Evolutionary conservation across 2,113 vertebrate genomes (phyloP).

Genomic region (Harpagus bidentatus): DNA sequence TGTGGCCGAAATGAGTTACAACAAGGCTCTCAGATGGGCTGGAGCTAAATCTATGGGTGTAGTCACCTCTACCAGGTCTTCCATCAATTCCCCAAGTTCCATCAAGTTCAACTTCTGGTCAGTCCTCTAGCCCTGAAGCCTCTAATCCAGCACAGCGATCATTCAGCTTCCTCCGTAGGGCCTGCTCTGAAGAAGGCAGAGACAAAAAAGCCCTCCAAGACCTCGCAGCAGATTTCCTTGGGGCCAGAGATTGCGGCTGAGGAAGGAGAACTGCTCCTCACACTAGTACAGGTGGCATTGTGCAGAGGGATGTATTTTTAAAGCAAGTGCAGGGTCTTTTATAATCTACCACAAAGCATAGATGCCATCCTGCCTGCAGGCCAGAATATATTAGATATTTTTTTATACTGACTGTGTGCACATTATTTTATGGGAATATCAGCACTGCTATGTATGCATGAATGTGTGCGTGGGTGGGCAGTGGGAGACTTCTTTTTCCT

Average conservation of each 20-base stretch:
- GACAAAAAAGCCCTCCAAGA: background rate
- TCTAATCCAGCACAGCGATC: background rate
- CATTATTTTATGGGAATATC: background rate
- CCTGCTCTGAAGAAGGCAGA: background rate
- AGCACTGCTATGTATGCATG: background rate
- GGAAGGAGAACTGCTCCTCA: background rate
- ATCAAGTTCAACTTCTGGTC: background rate
- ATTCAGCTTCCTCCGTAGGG: background rate
- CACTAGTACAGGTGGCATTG: accelerated
- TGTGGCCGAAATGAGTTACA: background rate
- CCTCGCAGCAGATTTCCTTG: background rate
- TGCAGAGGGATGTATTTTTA: background rate
- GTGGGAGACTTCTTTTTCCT: background rate
- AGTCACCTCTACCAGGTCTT: background rate
- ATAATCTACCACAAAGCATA: background rate
- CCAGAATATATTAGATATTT: background rate
- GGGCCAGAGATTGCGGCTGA: background rate
- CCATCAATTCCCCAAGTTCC: background rate
- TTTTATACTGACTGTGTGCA: background rate
- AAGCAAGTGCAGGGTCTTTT: background rate
- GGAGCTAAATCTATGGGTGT: background rate
- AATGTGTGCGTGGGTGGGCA: accelerated
- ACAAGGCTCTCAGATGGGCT: background rate
- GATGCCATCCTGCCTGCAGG: background rate
- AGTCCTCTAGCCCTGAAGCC: background rate